Conservation (phyloP, 1,140 invertebrate genomes). For the Panagrolaimus sp. region DNA sequence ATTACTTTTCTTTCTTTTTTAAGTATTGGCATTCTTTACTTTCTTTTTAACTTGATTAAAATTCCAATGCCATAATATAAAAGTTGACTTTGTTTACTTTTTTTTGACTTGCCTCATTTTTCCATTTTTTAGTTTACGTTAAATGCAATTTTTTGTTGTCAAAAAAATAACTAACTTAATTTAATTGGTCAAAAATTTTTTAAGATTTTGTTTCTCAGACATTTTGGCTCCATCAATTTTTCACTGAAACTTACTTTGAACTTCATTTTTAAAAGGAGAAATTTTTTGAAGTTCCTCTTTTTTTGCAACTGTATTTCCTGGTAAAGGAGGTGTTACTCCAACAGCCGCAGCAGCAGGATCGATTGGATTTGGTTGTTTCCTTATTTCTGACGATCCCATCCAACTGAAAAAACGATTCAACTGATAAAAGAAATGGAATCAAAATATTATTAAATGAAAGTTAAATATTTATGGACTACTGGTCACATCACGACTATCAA, state of each 20-base stretch:
- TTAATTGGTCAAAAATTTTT: neutral
- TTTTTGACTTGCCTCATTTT: neutral
- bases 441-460: neutral
- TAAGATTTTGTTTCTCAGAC: neutral
- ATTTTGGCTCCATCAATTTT: neutral
- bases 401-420: neutral
- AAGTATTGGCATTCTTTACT: neutral
- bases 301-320: too few relatives aligned
- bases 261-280: neutral
- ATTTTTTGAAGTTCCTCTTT: neutral
- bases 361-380: neutral
- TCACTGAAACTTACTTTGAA: neutral
- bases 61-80: neutral
- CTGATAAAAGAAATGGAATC: neutral
- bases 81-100: neutral
- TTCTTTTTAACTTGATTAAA: neutral
- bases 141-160: neutral
- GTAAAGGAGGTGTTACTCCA: neutral
- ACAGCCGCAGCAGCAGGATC: neutral
- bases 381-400: neutral
- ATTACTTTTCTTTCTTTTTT: neutral
- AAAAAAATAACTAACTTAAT: constrained; percentile 10
- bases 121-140: constrained; percentile 7
- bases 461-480: constrained; percentile 7
- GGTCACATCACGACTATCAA: constrained; percentile 8